These are phyloP conservation scores for Sebastes itinus DNA, from an alignment of 2,797 vertebrate species.

Conservation along the genomic window DNA sequence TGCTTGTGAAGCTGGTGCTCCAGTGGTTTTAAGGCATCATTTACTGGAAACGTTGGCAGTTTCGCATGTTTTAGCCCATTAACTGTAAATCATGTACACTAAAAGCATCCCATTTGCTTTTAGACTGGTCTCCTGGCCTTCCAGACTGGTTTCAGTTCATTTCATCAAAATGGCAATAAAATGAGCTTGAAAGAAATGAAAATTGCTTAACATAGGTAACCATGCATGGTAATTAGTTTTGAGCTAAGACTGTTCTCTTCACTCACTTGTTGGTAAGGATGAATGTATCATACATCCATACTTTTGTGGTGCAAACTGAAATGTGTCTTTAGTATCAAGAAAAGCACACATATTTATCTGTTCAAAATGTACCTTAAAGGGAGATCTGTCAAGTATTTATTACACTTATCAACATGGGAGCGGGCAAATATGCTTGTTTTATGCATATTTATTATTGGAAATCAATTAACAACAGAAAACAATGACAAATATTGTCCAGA, in stretches of 20 bases:
- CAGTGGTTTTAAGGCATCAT: conserved; percentile 28
- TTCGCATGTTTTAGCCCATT: conserved; percentile 18
- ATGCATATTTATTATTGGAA: too few species aligned
- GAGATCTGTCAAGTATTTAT: too few species aligned
- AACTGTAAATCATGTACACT: conserved; percentile 4
- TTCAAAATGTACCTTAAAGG: too few species aligned
- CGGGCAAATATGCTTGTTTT: too few species aligned
- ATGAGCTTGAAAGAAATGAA: background rate
- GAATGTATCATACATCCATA: background rate
- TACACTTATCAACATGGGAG: too few species aligned
- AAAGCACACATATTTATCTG: too few species aligned
- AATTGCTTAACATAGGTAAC: background rate
- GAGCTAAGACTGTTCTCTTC: too few species aligned
- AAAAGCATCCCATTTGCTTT: background rate
- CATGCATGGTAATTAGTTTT: background rate
- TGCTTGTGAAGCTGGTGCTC: conserved; percentile 23
- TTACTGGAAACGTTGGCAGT: conserved; percentile 8
- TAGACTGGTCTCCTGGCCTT: background rate
- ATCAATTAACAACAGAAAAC: too few species aligned
- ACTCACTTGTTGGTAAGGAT: background rate
- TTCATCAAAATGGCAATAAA: background rate
- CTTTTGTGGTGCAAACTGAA: background rate
- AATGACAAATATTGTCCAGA: too few species aligned
- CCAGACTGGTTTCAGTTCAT: conserved; percentile 21
- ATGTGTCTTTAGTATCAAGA: background rate